Evolutionary conservation across 30 jellyfish, hydroid and myxozoan species (phyloP), one percentile per base, ranked within the genome.

Genomic region (Hydra vulgaris): DNA sequence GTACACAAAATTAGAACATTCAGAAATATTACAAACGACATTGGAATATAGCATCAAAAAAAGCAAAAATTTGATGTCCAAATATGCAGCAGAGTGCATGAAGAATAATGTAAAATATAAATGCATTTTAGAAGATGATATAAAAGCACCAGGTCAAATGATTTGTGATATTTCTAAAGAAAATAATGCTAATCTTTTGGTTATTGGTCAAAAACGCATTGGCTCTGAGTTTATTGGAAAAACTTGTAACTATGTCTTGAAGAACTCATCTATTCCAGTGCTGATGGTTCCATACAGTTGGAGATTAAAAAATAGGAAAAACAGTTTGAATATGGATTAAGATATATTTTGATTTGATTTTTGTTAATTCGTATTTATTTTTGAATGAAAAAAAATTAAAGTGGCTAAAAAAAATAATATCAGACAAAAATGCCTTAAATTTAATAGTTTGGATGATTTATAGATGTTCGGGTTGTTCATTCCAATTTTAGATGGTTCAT

Each of bases 191-290:
- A 16, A 68, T 68, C 26, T 68, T 8, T 68, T 68, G 75, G 75
- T 68, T 68, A n/a, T 68, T n/a, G 75, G 75, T 23, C 75, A 68
- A 68, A 68, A 68, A 16, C 75, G 75, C 25, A 68, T 68, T 8
- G 75, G 75, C 75, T 68, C 75, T 3, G 26, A 68, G 27, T 68
- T 68, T 68, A 68, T 68, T 15, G 75, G 75, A n/a, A 7, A 20
- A 68, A 68, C 75, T 3, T 68, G 75, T 23, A 68, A 68, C 27
- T 23, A 68, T 23, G 75, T 68, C 25, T 23, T 68, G 16, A 20
- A 15, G 8, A 4, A 68, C 15, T n/a, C 26, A 20, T 8, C 75
- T 1, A 15, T 15, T 7, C 75, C 75, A n/a, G 12, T 68, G 25
- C 16, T 68, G 27, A 23, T 68, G 27, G 75, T 68, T 3, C 75